These are phyloP conservation scores for Onchidella celtica DNA, from an alignment of 2,888 invertebrate genomes.

Conservation along the genomic window DNA sequence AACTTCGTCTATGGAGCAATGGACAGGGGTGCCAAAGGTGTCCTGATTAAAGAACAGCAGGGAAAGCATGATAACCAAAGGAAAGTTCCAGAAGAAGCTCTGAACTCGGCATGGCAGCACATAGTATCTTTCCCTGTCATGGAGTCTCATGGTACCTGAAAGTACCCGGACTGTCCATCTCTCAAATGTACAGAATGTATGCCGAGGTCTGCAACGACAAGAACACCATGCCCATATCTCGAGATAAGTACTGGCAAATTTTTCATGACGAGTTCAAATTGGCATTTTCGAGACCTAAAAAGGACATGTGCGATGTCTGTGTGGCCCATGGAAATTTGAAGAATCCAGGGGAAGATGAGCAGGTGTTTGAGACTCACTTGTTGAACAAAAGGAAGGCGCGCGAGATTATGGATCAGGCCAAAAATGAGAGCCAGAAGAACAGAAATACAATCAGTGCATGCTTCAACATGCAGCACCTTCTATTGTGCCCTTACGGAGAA, in stretches of 20 bases:
- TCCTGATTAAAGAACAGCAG: neutral
- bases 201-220: neutral
- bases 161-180: neutral
- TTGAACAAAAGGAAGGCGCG: too few relatives aligned
- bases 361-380: too few relatives aligned
- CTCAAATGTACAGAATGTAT: neutral
- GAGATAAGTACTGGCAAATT: neutral
- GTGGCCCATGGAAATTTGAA: too few relatives aligned
- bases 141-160: neutral
- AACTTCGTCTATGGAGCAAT: neutral
- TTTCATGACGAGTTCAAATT: neutral
- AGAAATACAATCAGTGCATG: too few relatives aligned
- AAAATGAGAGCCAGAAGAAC: too few relatives aligned
- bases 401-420: too few relatives aligned
- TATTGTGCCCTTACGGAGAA: too few relatives aligned
- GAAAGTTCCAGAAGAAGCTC: neutral
- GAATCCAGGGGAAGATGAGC: too few relatives aligned
- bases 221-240: neutral
- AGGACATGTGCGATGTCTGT: neutral
- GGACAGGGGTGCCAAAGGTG: neutral
- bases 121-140: neutral
- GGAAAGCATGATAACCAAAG: neutral
- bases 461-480: too few relatives aligned
- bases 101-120: neutral
- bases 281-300: neutral